Conservation (phyloP, 2,888 invertebrate genomes). For the Thera britannica region DNA sequence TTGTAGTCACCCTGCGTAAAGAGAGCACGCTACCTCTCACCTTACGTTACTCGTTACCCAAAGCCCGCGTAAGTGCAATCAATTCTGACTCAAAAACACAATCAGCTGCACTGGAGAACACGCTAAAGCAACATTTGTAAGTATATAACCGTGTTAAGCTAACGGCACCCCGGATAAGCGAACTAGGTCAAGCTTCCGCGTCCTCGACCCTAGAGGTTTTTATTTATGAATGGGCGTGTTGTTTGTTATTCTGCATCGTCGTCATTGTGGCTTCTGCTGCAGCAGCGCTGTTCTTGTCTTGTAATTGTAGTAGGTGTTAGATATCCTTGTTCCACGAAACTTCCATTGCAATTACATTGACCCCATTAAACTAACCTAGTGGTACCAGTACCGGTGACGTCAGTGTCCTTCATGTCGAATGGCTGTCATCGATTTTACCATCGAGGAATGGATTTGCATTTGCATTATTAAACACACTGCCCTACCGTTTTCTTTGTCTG, state of each 20-base stretch:
- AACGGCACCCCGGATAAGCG: conserved; percentile 45
- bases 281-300: conserved; percentile 31
- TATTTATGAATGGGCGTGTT: conserved; percentile 72
- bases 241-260: conserved; percentile 52
- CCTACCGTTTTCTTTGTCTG: conserved; percentile 30
- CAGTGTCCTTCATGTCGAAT: conserved; percentile 46
- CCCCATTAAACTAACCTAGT: conserved; percentile 31
- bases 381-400: conserved; percentile 47
- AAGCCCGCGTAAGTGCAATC: conserved; percentile 61
- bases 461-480: conserved; percentile 39
- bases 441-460: conserved; percentile 50
- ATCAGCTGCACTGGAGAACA: conserved; percentile 69
- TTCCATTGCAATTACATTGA: conserved; percentile 23
- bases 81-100: conserved; percentile 50
- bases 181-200: conserved; percentile 81
- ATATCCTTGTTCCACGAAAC: conserved; percentile 21
- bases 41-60: conserved; percentile 42
- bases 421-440: conserved; percentile 50
- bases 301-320: conserved; percentile 12
- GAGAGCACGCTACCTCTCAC: conserved; percentile 63
- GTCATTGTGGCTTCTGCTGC: conserved; percentile 35
- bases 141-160: conserved; percentile 50
- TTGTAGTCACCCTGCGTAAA: conserved; percentile 63
- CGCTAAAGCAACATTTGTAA: conserved; percentile 72
- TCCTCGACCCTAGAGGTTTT: conserved; percentile 69